Evolutionary conservation across 2,113 vertebrate species (phyloP).

Genomic region (Centrocercus urophasianus): DNA sequence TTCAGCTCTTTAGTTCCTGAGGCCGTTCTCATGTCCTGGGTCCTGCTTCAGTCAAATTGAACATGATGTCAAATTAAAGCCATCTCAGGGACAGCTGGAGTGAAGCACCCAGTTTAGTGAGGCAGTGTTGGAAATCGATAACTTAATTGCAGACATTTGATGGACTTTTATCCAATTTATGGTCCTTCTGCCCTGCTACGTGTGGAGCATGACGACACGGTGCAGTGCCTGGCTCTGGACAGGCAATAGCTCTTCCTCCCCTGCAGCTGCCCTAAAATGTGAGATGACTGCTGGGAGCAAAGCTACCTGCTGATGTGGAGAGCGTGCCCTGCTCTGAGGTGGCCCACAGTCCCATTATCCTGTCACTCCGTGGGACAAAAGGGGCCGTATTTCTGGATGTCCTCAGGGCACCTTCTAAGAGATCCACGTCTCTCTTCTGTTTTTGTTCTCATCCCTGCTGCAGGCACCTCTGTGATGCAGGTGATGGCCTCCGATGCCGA

Average conservation of each 20-base stretch:
- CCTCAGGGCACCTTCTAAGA: background rate
- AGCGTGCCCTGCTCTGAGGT: background rate
- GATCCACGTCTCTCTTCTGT: background rate
- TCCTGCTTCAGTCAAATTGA: conserved; percentile 76
- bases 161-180: conserved; percentile 83
- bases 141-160: conserved; percentile 81
- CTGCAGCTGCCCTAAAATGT: background rate
- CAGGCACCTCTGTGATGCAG: conserved; percentile 98
- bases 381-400: background rate
- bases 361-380: background rate
- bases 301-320: background rate
- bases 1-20: background rate
- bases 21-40: conserved; percentile 23
- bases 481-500: conserved; percentile 95
- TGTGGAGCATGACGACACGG: conserved; percentile 69
- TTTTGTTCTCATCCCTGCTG: conserved; percentile 16
- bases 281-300: background rate
- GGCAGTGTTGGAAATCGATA: conserved; percentile 82
- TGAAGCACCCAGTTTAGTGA: conserved; percentile 80
- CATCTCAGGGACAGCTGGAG: conserved; percentile 70
- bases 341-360: fast-evolving
- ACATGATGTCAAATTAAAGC: conserved; percentile 82
- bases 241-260: background rate
- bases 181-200: conserved; percentile 71
- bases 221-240: background rate